Evolutionary conservation across 2,888 invertebrate species (phyloP).

Genomic region (Lithodes maja): DNA sequence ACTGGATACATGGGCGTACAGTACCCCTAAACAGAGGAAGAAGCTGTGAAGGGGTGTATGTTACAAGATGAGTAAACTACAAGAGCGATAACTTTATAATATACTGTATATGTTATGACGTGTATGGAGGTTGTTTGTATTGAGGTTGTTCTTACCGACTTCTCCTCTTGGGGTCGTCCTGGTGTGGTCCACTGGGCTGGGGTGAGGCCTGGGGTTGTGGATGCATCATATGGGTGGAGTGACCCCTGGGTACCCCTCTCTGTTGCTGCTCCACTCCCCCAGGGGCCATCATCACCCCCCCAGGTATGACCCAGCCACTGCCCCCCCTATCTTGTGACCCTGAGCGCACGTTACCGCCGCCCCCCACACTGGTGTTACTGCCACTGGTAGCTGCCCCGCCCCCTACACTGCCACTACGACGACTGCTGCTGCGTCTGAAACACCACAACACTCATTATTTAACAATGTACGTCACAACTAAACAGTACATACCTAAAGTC

Average conservation of each 20-base stretch:
- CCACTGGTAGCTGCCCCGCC: slow-evolving; percentile 47
- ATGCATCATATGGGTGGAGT: slow-evolving; percentile 26
- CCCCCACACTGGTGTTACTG: slow-evolving; percentile 49
- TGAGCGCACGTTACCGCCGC: slow-evolving; percentile 46
- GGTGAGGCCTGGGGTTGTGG: slow-evolving; percentile 16
- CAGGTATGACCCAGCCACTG: slow-evolving; percentile 21
- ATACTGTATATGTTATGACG: too few relatives aligned
- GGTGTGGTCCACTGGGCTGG: slow-evolving; percentile 35
- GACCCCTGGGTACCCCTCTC: not conserved
- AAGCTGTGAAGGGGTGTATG: too few relatives aligned
- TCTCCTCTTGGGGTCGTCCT: slow-evolving; percentile 49
- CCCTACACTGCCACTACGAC: slow-evolving; percentile 49
- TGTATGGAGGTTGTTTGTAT: too few relatives aligned
- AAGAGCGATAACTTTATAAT: too few relatives aligned
- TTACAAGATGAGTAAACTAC: too few relatives aligned
- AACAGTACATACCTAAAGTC: too few relatives aligned
- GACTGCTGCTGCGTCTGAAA: slow-evolving; percentile 47
- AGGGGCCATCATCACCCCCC: slow-evolving; percentile 1
- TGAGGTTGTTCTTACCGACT: slow-evolving; percentile 49
- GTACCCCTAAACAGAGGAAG: too few relatives aligned
- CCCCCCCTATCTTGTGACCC: slow-evolving; percentile 54
- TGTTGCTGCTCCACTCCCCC: slow-evolving; percentile 30
- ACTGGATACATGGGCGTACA: too few relatives aligned
- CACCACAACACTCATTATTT: too few relatives aligned
- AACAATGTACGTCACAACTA: too few relatives aligned